Evolutionary conservation across 1,140 invertebrate species (phyloP).

Genomic region (Trichonephila clavipes): DNA sequence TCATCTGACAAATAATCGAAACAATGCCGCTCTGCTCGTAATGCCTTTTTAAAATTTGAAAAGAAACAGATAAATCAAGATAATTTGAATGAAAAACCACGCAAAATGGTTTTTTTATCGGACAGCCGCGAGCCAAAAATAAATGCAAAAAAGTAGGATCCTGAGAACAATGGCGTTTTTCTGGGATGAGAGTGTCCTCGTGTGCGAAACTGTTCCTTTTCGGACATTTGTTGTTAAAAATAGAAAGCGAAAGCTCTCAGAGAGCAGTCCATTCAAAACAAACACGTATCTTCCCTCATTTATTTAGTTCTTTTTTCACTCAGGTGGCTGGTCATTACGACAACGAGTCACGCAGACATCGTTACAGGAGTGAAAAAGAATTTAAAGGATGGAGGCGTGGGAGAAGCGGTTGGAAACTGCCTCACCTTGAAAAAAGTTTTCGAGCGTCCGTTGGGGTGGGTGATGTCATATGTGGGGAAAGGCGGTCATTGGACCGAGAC

Average conservation of each 20-base stretch:
- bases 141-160: not conserved
- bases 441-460: constrained; percentile 19
- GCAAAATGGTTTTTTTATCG: not conserved
- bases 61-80: not conserved
- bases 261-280: not conserved
- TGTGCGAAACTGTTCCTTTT: not conserved
- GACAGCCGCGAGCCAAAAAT: not conserved
- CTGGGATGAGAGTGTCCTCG: not conserved
- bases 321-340: not conserved
- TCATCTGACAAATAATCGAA: not conserved
- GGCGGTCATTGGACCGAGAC: constrained; percentile 64
- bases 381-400: not conserved
- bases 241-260: not conserved
- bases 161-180: not conserved
- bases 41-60: not conserved
- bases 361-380: not conserved
- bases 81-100: not conserved
- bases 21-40: not conserved
- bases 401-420: constrained; percentile 24
- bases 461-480: constrained; percentile 54
- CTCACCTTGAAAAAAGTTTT: constrained; percentile 63
- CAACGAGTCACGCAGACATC: constrained; percentile 29
- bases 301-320: not conserved
- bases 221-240: not conserved
- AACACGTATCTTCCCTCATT: not conserved